These are phyloP conservation scores for Abrostola triplasia DNA, from an alignment of 2,888 invertebrate genomes.

Conservation along the genomic window DNA sequence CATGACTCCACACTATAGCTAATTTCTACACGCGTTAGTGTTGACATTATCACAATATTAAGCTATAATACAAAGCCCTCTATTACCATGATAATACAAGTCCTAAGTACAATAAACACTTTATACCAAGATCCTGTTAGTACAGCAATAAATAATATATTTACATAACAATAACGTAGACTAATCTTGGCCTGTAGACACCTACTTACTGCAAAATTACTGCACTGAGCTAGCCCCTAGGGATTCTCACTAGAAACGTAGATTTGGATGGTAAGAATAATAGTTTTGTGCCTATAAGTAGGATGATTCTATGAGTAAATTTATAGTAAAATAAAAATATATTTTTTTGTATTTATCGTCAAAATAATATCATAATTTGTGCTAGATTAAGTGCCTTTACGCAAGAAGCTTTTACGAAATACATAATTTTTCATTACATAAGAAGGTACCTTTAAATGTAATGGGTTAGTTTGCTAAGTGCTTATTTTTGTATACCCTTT, in stretches of 20 bases:
- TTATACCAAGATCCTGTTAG: constrained; percentile 36
- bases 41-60: constrained; percentile 1
- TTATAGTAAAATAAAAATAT: not conserved
- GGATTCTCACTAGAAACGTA: constrained; percentile 39
- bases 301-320: not conserved
- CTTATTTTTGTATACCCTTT: no score
- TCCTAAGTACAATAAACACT: constrained; percentile 19
- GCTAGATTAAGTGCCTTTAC: no score
- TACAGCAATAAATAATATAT: constrained; percentile 64
- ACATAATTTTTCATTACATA: no score
- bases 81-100: constrained; percentile 39
- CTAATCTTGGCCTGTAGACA: constrained; percentile 71
- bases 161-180: constrained; percentile 75
- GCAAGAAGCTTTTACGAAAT: no score
- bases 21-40: not conserved
- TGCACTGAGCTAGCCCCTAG: constrained; percentile 56
- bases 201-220: constrained; percentile 73
- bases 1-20: no score
- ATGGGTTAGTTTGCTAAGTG: no score
- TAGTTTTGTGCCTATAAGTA: constrained; percentile 26
- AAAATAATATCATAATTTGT: no score
- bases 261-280: constrained; percentile 7
- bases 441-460: no score
- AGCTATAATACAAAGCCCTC: not conserved
- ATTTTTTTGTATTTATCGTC: no score